Base-by-base conservation (phyloP, 2,797 vertebrate species). In the Molossus alvarezi region DNA sequence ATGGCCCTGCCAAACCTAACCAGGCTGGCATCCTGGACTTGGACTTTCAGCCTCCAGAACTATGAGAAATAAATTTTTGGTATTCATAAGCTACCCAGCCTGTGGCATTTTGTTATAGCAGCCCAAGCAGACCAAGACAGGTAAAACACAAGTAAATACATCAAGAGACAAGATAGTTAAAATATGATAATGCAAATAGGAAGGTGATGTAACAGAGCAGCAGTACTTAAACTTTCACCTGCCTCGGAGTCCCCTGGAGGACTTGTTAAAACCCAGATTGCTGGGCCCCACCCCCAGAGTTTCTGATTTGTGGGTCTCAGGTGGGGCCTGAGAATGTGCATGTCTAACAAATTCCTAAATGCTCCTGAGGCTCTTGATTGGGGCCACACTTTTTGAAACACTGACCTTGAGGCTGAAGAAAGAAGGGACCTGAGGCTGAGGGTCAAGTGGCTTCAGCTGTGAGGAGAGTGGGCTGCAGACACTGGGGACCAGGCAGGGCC, bases 151-250 rank as follows among this genome's bases (percentile, higher is more conserved):
- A 64, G 81, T 9, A 75, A 62, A 71, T 37, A 60, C n/a, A n/a
- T 51, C 53, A 76, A 60, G 1, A 29, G 33, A 29, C 6, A 25
- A 67, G 15, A 33, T 12, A 62, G 71, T 18, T 33, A 12, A 58
- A 37, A 15, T 95, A 67, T 64, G 3, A 5, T 29, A 45, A 51
- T 45, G 67, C 1, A 15, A 29, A 33, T 25, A 33, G 71, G n/a
- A 62, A 81, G 48, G 41, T 23, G 27, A 25, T 0, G 2, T 0
- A 12, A 37, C 5, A 20, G 21, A 71, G 20, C 25, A 60, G 60
- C n/a, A 1, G 18, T 21, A 9, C n/a, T 27, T 57, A 79, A 20
- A 33, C 37, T n/a, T 23, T 2, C 25, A 4, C 0, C 1, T 69
- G 60, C 21, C 25, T 57, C 48, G 8, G 55, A 62, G 55, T 55